Percentiles rank a stretch among this genome's conserved stretches.
These are phyloP conservation scores for Andrena trimmerana DNA, from an alignment of 2,888 invertebrate genomes.

Conservation along the genomic window DNA sequence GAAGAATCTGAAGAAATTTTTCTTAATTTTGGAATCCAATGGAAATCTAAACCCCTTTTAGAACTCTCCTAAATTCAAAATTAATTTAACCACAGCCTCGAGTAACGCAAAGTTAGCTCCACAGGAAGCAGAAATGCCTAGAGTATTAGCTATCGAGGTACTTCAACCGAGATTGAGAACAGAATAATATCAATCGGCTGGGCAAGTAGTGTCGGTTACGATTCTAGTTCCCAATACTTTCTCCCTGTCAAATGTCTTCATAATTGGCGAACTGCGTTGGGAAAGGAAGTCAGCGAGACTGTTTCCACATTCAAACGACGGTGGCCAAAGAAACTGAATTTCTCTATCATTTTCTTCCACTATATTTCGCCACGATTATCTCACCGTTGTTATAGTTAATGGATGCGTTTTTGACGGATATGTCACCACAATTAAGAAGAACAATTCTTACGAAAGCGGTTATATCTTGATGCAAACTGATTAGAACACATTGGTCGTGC, in stretches of 20 bases:
- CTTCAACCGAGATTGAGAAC: neutral
- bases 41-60: neutral
- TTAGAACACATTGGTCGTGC: no score
- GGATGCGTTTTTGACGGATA: no score
- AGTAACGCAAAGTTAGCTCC: neutral
- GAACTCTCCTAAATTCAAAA: neutral
- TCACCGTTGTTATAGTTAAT: neutral
- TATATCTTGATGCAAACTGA: no score
- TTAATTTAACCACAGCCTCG: neutral
- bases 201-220: constrained; percentile 12
- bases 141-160: neutral
- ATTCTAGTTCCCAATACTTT: constrained; percentile 34
- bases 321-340: neutral
- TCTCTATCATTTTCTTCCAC: neutral
- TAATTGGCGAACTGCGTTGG: constrained; percentile 22
- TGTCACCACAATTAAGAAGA: no score
- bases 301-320: constrained; percentile 1
- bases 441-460: no score
- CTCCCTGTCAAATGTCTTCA: constrained; percentile 40
- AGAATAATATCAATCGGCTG: constrained; percentile 7
- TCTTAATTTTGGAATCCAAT: no score
- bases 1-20: no score
- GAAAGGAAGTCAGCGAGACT: constrained; percentile 34
- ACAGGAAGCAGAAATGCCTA: neutral
- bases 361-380: neutral